Base-by-base conservation (phyloP, 2,113 vertebrate species). In the Pelmatolapia mariae region DNA sequence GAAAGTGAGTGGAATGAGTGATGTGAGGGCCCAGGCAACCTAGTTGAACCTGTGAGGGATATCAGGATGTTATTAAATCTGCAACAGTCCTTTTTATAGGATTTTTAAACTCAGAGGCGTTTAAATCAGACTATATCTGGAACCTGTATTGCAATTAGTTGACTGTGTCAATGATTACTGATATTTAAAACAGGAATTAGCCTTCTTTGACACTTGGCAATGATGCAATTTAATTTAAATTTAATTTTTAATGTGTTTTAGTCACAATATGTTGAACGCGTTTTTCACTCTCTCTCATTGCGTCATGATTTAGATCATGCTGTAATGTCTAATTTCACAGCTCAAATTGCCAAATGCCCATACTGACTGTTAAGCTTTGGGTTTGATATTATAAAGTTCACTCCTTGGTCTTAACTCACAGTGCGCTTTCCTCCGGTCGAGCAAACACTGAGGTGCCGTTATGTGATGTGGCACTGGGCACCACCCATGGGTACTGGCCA, bases 1-100 rank as follows among this genome's bases (percentile, higher is more conserved):
- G 83, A 86, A 83, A 88, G 43, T 2, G 81, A 85, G 90, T 57
- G 82, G 29, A 76, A 87, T 91, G 86, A 91, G 76, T 59, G 40
- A 89, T 89, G 85, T 40, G n/a, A 76, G 36, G 29, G 80, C 36
- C 22, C 4, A 1, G 87, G 81, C 78, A 82, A 80, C 82, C 83
- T 80, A 43, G 71, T 40, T 26, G 83, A 86, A 54, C 87, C 82
- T 45, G 5, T 3, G 61, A 86, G 87, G 81, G 76, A 84, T 66
- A 91, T 89, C 36, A 83, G 57, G 79, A 36, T 86, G 80, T 61
- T 78, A 63, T 83, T n/a, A 12, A 81, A 83, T 92, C 53, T 1
- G 47, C 84, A 80, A 83, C 38, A 29, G 45, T 91, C 79, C 78
- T 87, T 50, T 89, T 91, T 82, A 89, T 81, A 82, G 61, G 6